Base-by-base conservation (phyloP, 2,797 vertebrate species). In the Sebastes hubbsi region DNA sequence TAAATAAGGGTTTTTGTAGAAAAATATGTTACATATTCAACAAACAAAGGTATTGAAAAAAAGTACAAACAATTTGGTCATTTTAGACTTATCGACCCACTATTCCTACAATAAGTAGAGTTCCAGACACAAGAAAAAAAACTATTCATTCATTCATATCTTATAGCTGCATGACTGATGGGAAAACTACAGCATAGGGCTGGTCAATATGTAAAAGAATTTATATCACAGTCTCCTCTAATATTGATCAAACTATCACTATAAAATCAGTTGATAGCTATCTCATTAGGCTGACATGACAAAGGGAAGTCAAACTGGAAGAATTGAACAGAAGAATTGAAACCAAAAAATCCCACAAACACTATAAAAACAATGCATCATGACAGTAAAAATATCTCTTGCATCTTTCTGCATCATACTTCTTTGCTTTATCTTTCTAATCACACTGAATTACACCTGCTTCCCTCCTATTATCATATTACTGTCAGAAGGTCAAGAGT, bases 371-470 rank as follows among this genome's bases (percentile, higher is more conserved):
- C 34, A 36, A 36, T 36, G 34, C 34, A 0, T 13, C 34, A 36
- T 36, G 36, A 38, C 36, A 38, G 36, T 38, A 38, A 38, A 38
- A 38, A 38, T 38, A 38, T 6, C 4, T 66, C 24, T 3, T 72
- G 72, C 72, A 84, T 36, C 62, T 60, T 32, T 77, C 54, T 81
- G 63, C 83, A 75, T 64, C 42, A 49, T 36, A 12, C 13, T 16
- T 10, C 1, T 16, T 25, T 22, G 14, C 10, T 38, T 77, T 36
- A 6, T 59, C 29, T 25, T 2, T 18, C 9, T 27, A 74, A 2
- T 10, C 59, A n/a, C 42, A 68, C 29, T 30, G 7, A 1, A 30
- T 10, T n/a, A 24, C 13, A 69, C 5, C 52, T 27, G 30, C 1
- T 20, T 58, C 6, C 36, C 2, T 24, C 12, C 14, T 8, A 4